These are phyloP conservation scores for Lepidurus apus DNA, from an alignment of 1,140 invertebrate species.

Conservation along the genomic window DNA sequence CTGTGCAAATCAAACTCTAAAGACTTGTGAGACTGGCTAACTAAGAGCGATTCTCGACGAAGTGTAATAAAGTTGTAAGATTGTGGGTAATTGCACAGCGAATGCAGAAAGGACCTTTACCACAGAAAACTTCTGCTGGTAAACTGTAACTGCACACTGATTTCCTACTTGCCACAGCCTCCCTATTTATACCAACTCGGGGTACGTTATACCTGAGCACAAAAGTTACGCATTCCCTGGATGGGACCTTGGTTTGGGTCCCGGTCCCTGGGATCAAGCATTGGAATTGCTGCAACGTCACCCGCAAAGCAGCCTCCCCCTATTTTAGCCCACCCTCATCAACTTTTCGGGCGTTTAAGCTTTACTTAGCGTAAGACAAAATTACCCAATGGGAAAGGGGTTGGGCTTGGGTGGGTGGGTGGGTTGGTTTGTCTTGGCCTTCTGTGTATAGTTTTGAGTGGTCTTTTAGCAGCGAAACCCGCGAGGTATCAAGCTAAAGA, in stretches of 20 bases:
- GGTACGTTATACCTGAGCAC: neutral
- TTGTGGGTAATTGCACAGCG: neutral
- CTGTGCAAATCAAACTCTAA: neutral
- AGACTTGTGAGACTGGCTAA: neutral
- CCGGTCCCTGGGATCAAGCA: neutral
- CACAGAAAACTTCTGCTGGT: conserved; percentile 17
- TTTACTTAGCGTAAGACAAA: too few relatives aligned
- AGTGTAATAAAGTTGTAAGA: neutral
- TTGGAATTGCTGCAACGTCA: too few relatives aligned
- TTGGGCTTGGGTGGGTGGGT: too few relatives aligned
- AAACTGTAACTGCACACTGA: conserved; percentile 21
- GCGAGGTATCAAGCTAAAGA: too few relatives aligned
- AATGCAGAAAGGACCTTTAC: conserved; percentile 19
- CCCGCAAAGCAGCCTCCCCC: too few relatives aligned
- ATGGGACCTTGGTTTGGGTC: conserved; percentile 4
- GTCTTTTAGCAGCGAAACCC: too few relatives aligned
- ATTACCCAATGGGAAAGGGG: too few relatives aligned
- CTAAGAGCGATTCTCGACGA: neutral
- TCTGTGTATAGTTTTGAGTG: too few relatives aligned
- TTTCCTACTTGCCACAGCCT: neutral
- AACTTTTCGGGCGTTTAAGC: too few relatives aligned
- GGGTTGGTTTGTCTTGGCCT: too few relatives aligned
- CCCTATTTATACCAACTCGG: neutral
- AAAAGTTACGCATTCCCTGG: neutral
- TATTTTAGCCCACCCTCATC: too few relatives aligned